Conservation (phyloP, 2,888 invertebrate species). For the Phalera bucephala region DNA sequence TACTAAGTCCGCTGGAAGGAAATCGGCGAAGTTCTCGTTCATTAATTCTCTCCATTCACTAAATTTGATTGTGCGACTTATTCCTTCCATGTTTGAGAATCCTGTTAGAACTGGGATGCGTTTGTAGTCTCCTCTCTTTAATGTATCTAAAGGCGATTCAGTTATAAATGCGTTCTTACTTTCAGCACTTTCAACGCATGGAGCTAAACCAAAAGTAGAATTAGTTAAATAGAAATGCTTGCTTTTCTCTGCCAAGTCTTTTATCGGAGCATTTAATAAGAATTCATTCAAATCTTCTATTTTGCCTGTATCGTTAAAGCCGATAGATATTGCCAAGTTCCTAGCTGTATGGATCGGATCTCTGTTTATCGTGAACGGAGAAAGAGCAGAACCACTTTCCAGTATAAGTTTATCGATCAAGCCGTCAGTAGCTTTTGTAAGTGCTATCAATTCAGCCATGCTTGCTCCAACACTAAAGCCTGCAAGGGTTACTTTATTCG, state of each 20-base stretch:
- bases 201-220: constrained; percentile 71
- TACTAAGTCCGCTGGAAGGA: constrained; percentile 62
- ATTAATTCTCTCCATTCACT: constrained; percentile 62
- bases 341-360: constrained; percentile 64
- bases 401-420: constrained; percentile 64
- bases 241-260: constrained; percentile 50
- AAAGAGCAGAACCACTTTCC: constrained; percentile 69
- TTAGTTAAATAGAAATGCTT: constrained; percentile 64
- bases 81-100: constrained; percentile 71
- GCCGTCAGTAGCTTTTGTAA: constrained; percentile 58
- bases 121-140: constrained; percentile 50
- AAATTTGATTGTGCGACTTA: constrained; percentile 61
- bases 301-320: constrained; percentile 60
- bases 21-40: constrained; percentile 63
- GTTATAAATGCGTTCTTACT: constrained; percentile 59
- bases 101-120: constrained; percentile 60
- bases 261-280: constrained; percentile 49
- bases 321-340: constrained; percentile 62
- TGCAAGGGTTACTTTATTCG: constrained; percentile 88
- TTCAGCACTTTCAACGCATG: constrained; percentile 62
- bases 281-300: constrained; percentile 66
- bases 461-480: constrained; percentile 92
- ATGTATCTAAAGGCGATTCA: constrained; percentile 60
- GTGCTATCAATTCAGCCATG: constrained; percentile 62
- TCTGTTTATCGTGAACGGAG: constrained; percentile 64